Base-by-base conservation (phyloP, 1,140 invertebrate genomes). In the Adelges cooleyi region DNA sequence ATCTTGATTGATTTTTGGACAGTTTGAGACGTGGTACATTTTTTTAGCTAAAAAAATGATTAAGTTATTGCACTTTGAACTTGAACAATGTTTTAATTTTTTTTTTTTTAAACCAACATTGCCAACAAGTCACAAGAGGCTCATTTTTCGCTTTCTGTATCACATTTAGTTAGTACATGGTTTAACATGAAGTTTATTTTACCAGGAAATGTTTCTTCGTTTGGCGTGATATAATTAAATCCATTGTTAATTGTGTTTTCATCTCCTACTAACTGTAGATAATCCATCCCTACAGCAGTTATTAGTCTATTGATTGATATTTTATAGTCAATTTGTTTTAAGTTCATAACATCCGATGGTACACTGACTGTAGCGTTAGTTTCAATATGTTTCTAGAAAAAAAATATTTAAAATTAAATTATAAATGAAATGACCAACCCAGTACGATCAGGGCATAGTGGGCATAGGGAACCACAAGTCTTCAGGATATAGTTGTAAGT, bases 171-270 rank as follows among this genome's bases (percentile, higher is more conserved):
- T n/a, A n/a, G n/a, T n/a, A n/a, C n/a, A 6, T 33, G 29, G 29
- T 33, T 33, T 33, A 33, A 33, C 11, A 33, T 33, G 29, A 33
- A 33, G 11, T 6, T 33, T 33, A 33, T 33, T 67, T 75, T 75
- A 86, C 89, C 90, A 73, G 89, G 88, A 73, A 90, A 95, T 83
- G 85, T 88, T 53, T 86, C 81, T 69, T 93, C 86, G 0, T 84
- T 87, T 11, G 91, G 90, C 76, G 92, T 88, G n/a, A 95, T 77
- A 71, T 85, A 80, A 71, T 89, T 84, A 74, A 90, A 91, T 8
- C 87, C 87, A 69, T 83, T 81, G 71, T 89, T 86, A 71, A 83
- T 77, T 71, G 82, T 79, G 56, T 85, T 80, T 40, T 81, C 77
- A 9, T 81, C 74, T 65, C 82, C 77, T 23, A 79, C 78, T 0